These are phyloP conservation scores for Phaethornis superciliosus DNA, from an alignment of 2,113 vertebrate species.

Conservation along the genomic window DNA sequence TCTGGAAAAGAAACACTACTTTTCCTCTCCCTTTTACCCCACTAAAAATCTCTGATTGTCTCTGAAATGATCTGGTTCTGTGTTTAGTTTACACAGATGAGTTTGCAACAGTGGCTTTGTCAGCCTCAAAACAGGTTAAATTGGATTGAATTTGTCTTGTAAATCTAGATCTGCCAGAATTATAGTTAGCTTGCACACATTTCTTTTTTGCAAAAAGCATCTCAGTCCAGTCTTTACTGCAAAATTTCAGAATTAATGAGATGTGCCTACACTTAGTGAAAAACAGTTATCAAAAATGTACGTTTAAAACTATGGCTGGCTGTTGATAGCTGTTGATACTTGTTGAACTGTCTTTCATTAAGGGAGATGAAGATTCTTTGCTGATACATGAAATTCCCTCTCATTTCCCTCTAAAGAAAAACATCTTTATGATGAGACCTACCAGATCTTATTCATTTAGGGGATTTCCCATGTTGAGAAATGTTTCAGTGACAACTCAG, in stretches of 20 bases:
- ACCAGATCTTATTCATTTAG: background rate
- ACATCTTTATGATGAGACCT: background rate
- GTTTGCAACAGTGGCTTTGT: background rate
- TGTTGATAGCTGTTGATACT: background rate
- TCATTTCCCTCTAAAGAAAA: background rate
- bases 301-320: background rate
- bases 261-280: background rate
- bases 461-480: background rate
- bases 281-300: background rate
- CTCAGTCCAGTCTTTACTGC: background rate
- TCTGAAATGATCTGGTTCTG: background rate
- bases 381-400: background rate
- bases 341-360: background rate
- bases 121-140: background rate
- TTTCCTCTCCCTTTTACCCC: background rate
- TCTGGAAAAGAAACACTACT: background rate
- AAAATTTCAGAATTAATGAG: background rate
- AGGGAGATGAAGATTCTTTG: background rate
- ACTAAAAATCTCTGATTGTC: background rate
- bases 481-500: background rate
- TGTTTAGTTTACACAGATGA: background rate
- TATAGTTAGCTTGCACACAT: background rate
- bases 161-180: background rate
- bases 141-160: background rate
- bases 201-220: background rate